phyloP scores from a whole-genome alignment of 2,113 vertebrate species.

The Coreoperca whiteheadi region DNA sequence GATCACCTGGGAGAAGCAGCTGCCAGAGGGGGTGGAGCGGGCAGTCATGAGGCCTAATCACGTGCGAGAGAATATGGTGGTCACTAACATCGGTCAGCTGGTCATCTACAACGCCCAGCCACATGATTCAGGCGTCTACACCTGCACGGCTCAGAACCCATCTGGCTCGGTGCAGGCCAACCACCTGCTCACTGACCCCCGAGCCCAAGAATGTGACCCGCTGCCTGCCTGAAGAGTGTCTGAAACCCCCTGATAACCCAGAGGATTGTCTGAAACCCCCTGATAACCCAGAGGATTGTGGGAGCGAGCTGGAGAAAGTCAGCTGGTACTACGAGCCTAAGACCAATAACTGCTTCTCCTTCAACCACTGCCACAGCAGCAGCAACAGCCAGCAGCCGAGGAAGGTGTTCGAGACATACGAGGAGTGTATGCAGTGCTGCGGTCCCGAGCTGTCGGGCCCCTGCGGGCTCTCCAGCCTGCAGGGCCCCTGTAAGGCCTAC shows the following conservation, averaged over 20 bases:
- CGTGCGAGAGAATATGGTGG: conserved; percentile 91
- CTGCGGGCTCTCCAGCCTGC: conserved; percentile 90
- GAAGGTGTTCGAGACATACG: conserved; percentile 90
- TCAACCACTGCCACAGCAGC: conserved; percentile 88
- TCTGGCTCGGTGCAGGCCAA: conserved; percentile 87
- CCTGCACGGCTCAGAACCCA: conserved; percentile 89
- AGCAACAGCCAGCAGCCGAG: conserved; percentile 59
- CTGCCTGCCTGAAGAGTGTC: conserved; percentile 88
- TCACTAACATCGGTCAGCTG: conserved; percentile 95
- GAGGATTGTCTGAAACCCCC: conserved; percentile 90
- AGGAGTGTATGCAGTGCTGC: conserved; percentile 92
- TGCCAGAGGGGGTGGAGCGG: conserved; percentile 83
- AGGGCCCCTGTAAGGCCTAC: conserved; percentile 95
- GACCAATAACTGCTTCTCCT: conserved; percentile 94
- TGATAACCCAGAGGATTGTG: conserved; percentile 87
- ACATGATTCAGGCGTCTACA: conserved; percentile 91
- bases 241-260: conserved; percentile 87
- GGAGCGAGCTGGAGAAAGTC: conserved; percentile 85
- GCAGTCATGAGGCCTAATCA: conserved; percentile 93
- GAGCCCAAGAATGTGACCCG: conserved; percentile 83
- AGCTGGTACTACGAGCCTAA: conserved; percentile 93
- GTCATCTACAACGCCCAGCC: conserved; percentile 94
- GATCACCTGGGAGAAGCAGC: conserved; percentile 95
- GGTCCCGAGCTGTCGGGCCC: conserved; percentile 88
- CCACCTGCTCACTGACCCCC: conserved; percentile 86